A percentile compares a stretch with the other conserved stretches of the same genome.
phyloP scores from a whole-genome alignment of 2,797 vertebrate species.

The Megalops cyprinoides region DNA sequence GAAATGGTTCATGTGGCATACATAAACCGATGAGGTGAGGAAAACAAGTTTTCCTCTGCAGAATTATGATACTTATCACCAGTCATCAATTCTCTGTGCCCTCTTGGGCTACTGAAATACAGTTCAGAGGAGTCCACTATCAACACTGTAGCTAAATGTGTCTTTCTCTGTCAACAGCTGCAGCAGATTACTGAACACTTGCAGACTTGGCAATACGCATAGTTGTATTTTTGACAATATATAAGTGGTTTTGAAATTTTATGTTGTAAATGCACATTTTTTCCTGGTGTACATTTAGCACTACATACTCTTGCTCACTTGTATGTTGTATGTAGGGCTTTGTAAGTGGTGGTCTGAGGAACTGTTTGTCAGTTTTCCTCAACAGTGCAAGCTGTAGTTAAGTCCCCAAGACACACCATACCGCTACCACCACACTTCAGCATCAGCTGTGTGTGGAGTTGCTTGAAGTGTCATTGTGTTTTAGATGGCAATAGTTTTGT shows the following conservation, averaged over 20 bases:
- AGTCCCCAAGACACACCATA: too few relatives aligned
- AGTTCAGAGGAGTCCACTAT: neutral
- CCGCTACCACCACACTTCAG: too few relatives aligned
- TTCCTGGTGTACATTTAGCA: too few relatives aligned
- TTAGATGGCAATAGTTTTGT: too few relatives aligned
- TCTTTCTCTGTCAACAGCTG: slow-evolving; percentile 1
- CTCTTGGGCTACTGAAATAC: neutral
- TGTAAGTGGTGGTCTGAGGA: too few relatives aligned
- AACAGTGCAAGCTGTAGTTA: too few relatives aligned
- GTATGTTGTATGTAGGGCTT: too few relatives aligned
- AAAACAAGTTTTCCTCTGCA: neutral
- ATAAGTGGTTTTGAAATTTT: neutral
- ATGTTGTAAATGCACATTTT: neutral
- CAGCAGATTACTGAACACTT: neutral
- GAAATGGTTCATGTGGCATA: neutral
- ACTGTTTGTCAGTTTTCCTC: too few relatives aligned
- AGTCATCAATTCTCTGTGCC: neutral
- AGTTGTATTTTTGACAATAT: neutral
- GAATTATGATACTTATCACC: neutral
- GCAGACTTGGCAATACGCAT: neutral
- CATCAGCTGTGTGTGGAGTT: too few relatives aligned
- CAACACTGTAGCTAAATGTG: neutral
- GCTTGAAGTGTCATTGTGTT: too few relatives aligned
- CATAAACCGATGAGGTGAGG: neutral
- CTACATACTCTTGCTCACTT: too few relatives aligned